Base-by-base conservation (phyloP, 2,888 invertebrate species). In the Drosophila paramelanica region DNA sequence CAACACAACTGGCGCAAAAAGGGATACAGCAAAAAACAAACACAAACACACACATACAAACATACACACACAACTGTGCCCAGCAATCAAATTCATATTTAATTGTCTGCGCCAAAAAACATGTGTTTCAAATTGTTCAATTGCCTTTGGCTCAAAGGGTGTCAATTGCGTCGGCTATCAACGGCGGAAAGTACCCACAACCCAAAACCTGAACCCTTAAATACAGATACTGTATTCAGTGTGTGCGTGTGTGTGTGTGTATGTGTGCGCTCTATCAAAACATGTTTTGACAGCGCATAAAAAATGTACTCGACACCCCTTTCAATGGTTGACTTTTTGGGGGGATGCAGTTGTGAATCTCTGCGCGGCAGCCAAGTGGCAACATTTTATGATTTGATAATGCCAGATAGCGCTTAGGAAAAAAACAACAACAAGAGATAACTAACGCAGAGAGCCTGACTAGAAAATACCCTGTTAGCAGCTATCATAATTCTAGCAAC, bases 301-400 rank as follows among this genome's bases (percentile, higher is more conserved):
- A 90, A 90, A 90, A 91, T 91, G 77, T 81, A 78, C 80, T 13
- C 71, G 50, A 55, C 73, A 75, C 78, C 78, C 75, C 76, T 76
- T 76, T 76, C 60, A 41, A 36, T 17, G 23, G 14, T 20, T 17
- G 14, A 13, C 13, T 36, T 13, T 59, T 53, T 47, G 53, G 56
- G 75, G 64, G 78, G 75, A 77, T 62, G 74, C 67, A 55, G 52
- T 38, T 42, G 56, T 56, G 73, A 73, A 73, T 73, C 73, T 67
- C 67, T 27, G 57, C 43, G 47, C 47, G 57, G 55, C 61, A 58
- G 69, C 76, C 90, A 90, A 91, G 91, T 90, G 91, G 87, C 90
- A 91, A 88, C 90, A 90, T 91, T 91, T 91, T 91, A 91, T 91
- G 91, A 90, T 91, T 90, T 89, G 90, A 91, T 91, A 91, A 91